These are phyloP conservation scores for Enteromius paludinosus DNA, from an alignment of 2,797 vertebrate genomes.

Conservation along the genomic window DNA sequence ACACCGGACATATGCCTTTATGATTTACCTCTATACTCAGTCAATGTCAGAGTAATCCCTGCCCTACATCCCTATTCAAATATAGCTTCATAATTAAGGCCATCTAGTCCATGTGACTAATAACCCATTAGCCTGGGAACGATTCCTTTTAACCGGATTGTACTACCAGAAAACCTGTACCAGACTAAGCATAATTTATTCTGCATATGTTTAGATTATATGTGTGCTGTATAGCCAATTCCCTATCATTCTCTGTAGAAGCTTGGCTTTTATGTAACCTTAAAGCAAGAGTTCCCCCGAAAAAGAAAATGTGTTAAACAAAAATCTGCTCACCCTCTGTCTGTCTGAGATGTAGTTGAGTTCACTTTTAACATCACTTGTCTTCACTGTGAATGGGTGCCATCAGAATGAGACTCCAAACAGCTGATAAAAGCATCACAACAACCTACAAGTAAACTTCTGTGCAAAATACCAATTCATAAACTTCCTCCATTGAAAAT, in stretches of 20 bases:
- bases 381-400: background rate
- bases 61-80: conserved; percentile 65
- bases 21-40: conserved; percentile 42
- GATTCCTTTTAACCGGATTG: conserved; percentile 47
- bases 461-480: background rate
- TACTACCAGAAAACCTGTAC: conserved; percentile 30
- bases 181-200: conserved; percentile 13
- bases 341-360: background rate
- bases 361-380: background rate
- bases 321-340: background rate
- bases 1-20: conserved; percentile 20
- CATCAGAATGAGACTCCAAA: background rate
- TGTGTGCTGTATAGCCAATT: background rate
- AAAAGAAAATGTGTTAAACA: background rate
- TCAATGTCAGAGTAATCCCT: conserved; percentile 59
- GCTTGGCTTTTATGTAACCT: background rate
- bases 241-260: background rate
- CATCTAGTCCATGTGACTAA: conserved; percentile 55
- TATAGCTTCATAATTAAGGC: conserved; percentile 67
- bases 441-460: background rate
- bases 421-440: background rate
- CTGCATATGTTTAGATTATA: background rate
- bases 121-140: conserved; percentile 55
- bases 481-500: background rate
- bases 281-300: background rate